Evolutionary conservation across 1,140 invertebrate genomes (phyloP), one percentile per base, ranked within the genome.

Genomic region (Dinothrombium tinctorium): DNA sequence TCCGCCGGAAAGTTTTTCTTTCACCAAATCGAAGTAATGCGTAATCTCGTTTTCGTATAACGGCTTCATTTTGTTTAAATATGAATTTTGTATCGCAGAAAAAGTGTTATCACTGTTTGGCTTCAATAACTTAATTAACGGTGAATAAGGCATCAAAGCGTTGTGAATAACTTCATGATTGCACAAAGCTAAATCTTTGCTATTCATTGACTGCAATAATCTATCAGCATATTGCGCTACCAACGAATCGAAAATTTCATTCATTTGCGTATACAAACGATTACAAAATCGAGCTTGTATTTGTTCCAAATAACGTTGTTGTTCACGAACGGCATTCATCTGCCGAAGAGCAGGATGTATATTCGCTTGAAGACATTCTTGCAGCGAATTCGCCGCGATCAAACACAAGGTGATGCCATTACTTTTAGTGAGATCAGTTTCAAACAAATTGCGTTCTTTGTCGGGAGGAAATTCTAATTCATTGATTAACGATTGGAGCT

Each of bases 161-260:
- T 69, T 65, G 60, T 92, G 84, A 51, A 84, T 73, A 31, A 64
- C 62, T 47, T 67, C 66, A 55, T 84, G 77, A 42, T 71, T 71
- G 2, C 76, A 74, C 42, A 87, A 59, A 17, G 68, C 68, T 35
- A 83, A 59, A n/a, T 72, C 69, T 49, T 66, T 63, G 7, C 61
- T 57, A 46, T 59, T 54, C 12, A 61, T 60, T 44, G 55, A 65
- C 6, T 32, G 25, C 6, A 35, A 20, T 38, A 65, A 53, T 17
- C 59, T 63, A 49, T 72, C 71, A 8, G 66, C 68, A 32, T 66
- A 53, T 52, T 74, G 70, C 56, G 75, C 75, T 15, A 76, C 78
- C 60, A 84, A 69, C 62, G 89, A 80, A 54, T 89, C 83, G 46
- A 92, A 86, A 28, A 86, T 64, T 63, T 90, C 90, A 54, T 86